Evolutionary conservation across 2,113 vertebrate species (phyloP).

Genomic region (Ornithorhynchus anatinus): DNA sequence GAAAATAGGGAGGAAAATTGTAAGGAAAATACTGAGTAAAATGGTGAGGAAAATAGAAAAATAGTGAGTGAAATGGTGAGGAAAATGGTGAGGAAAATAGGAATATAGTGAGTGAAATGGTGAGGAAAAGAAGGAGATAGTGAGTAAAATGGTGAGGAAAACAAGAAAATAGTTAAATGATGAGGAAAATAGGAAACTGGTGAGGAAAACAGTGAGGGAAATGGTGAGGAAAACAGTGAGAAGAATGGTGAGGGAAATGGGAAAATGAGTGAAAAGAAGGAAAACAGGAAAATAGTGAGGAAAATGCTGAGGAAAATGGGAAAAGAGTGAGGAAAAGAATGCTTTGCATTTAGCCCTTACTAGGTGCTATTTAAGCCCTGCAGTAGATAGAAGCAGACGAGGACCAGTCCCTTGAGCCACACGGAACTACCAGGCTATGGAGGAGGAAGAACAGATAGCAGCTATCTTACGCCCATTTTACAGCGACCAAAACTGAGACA

Average conservation of each 20-base stretch:
- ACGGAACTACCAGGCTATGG: neutral
- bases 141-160: neutral
- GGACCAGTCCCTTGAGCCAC: neutral
- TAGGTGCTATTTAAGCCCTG: too few species aligned
- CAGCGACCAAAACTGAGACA: neutral
- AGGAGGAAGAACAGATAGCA: neutral
- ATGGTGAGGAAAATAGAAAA: neutral
- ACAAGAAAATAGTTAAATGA: neutral
- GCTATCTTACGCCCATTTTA: neutral
- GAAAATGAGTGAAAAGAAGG: neutral
- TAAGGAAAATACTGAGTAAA: neutral
- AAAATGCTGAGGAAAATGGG: neutral
- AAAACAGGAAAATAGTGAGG: neutral
- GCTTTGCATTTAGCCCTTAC: too few species aligned
- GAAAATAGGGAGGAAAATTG: neutral
- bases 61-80: neutral
- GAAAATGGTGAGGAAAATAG: neutral
- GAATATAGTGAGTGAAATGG: neutral
- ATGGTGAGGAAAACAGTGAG: neutral
- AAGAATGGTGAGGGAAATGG: neutral
- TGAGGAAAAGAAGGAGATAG: neutral
- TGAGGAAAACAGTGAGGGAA: neutral
- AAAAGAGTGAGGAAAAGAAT: neutral
- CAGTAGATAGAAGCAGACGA: too few species aligned
- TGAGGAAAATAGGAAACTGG: too few species aligned